Evolutionary conservation across 2,797 vertebrate species (phyloP).

Genomic region (Pelochelys cantorii): DNA sequence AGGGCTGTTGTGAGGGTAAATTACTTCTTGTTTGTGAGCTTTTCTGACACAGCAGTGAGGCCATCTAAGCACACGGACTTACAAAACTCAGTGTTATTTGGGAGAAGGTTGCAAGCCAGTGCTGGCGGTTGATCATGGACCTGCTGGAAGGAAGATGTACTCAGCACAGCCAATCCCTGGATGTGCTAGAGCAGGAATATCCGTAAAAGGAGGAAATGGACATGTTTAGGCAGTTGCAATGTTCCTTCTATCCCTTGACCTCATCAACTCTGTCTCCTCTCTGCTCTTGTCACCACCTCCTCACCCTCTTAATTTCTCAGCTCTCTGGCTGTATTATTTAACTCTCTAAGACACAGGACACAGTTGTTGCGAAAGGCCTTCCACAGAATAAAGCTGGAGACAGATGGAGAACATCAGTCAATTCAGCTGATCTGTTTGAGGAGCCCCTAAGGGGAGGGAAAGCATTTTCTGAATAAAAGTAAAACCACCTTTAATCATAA

Average conservation of each 20-base stretch:
- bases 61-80: fast-evolving
- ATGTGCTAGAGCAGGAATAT: not conserved
- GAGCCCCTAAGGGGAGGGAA: not conserved
- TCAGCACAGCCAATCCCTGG: not conserved
- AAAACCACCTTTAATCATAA: not conserved
- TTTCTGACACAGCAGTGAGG: not conserved
- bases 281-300: not conserved
- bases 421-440: not conserved
- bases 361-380: not conserved
- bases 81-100: not conserved
- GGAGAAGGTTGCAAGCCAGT: not conserved
- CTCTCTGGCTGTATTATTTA: not conserved
- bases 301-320: not conserved
- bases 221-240: not conserved
- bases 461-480: not conserved
- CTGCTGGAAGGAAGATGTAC: fast-evolving
- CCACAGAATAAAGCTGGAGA: not conserved
- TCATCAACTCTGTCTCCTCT: not conserved
- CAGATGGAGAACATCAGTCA: not conserved
- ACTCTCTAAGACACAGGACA: not conserved
- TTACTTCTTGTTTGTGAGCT: not conserved
- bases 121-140: fast-evolving
- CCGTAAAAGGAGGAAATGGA: not conserved
- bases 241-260: not conserved
- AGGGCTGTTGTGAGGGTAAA: not conserved